These are phyloP conservation scores for Vireo altiloquus DNA, from an alignment of 2,113 vertebrate species.

Conservation along the genomic window DNA sequence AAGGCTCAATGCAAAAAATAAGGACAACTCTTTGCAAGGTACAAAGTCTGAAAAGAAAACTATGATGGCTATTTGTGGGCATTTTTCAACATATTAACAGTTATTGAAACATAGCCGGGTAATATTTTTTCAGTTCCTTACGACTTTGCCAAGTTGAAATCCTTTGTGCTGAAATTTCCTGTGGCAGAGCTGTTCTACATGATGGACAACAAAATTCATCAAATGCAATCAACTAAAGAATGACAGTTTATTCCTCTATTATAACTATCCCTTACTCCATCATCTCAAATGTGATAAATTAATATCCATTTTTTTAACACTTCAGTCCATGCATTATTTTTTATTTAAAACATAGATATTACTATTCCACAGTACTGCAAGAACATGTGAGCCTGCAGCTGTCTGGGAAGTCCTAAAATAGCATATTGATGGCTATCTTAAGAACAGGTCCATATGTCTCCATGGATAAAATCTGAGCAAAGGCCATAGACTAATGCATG, in stretches of 20 bases:
- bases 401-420: background rate
- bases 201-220: background rate
- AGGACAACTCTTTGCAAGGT: background rate
- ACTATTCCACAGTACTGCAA: background rate
- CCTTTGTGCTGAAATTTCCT: background rate
- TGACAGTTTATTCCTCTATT: background rate
- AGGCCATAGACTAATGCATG: background rate
- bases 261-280: background rate
- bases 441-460: background rate
- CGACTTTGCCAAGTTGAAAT: background rate
- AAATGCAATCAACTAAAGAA: background rate
- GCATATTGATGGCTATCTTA: background rate
- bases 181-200: background rate
- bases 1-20: background rate
- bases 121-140: background rate
- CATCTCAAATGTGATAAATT: background rate
- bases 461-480: background rate
- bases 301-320: background rate
- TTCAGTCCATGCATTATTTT: background rate
- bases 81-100: background rate
- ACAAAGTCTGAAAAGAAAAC: background rate
- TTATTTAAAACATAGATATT: background rate
- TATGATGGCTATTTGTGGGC: background rate
- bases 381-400: background rate
- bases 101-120: background rate